Base-by-base conservation (phyloP, 2,113 vertebrate genomes). In the Acanthisitta chloris region DNA sequence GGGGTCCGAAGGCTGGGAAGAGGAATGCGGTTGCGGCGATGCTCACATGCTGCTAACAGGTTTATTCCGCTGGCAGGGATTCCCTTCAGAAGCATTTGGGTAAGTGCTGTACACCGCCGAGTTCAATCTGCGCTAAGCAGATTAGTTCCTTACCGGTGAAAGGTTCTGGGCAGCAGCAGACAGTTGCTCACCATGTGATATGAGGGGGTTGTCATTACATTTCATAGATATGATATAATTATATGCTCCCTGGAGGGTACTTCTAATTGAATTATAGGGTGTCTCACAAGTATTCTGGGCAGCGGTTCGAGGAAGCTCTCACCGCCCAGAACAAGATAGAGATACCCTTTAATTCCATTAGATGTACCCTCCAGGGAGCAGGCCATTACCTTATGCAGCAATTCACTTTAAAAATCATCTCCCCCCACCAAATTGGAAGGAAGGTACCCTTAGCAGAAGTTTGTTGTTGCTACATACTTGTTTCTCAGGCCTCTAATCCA, bases 201-300 rank as follows among this genome's bases (percentile, higher is more conserved):
- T 5, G 25, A 94, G 92, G 97, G 96, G 94, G 85, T 86, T 98
- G 97, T 98, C 97, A 97, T 97, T 98, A 98, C 76, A 83, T 97
- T 97, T 95, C 95, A 95, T 81, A 96, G 94, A 97, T 90, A 98
- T 83, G 96, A 97, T 96, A 96, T 96, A 97, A 98, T 98, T 97
- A 98, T 96, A 97, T 46, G 88, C 79, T 98, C 97, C 97, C 97
- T 92, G 65, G 95, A 97, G 97, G 93, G 94, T 93, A 97, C 73
- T 95, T 97, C 95, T 98, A 98, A 98, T 96, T 98, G 95, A 98
- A 98, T 98, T 96, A 97, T 85, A 97, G 94, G 96, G 96, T 97
- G 94, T 97, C 97, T 98, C 96, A 94, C 96, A 97, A 97, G 96
- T 87, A 96, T 97, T 96, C 96, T 91, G 97, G 92, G 96, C 92